These are phyloP conservation scores for Pomacea maculata DNA, from an alignment of 1,140 invertebrate species.

Conservation along the genomic window DNA sequence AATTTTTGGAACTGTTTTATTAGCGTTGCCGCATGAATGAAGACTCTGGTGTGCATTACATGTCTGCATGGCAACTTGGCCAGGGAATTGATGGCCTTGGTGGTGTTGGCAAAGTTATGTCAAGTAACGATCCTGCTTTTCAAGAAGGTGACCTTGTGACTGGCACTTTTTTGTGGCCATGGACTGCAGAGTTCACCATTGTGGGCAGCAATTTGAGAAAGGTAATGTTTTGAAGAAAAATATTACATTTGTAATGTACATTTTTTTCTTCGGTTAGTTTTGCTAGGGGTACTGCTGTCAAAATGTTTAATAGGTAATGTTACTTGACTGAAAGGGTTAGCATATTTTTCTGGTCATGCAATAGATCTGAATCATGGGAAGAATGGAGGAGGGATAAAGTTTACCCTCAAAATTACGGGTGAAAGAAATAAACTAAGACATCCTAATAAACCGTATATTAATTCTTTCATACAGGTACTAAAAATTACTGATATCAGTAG, in stretches of 20 bases:
- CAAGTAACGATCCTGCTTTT: conserved; percentile 32
- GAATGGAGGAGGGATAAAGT: too few relatives aligned
- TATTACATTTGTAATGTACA: neutral
- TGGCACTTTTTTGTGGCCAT: conserved; percentile 49
- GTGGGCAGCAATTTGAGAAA: conserved; percentile 18
- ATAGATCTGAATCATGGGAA: too few relatives aligned
- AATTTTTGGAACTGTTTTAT: neutral
- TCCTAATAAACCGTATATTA: too few relatives aligned
- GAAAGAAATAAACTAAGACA: too few relatives aligned
- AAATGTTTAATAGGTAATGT: too few relatives aligned
- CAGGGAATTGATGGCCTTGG: conserved; percentile 48
- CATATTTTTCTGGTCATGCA: too few relatives aligned
- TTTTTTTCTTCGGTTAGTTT: too few relatives aligned
- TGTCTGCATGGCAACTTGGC: conserved; percentile 45
- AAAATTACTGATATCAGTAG: too few relatives aligned
- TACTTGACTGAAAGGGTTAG: too few relatives aligned
- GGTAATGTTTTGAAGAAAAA: conserved; percentile 10
- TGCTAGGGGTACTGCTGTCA: too few relatives aligned
- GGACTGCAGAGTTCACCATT: conserved; percentile 40
- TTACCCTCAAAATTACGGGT: too few relatives aligned
- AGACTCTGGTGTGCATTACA: conserved; percentile 54
- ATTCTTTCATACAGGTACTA: too few relatives aligned
- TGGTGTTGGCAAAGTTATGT: conserved; percentile 50
- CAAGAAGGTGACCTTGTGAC: conserved; percentile 46
- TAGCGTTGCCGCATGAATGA: conserved; percentile 61